Percentiles rank a stretch among this genome's conserved stretches.
phyloP scores from a whole-genome alignment of 1,140 invertebrate species.

The Papilio polytes region DNA sequence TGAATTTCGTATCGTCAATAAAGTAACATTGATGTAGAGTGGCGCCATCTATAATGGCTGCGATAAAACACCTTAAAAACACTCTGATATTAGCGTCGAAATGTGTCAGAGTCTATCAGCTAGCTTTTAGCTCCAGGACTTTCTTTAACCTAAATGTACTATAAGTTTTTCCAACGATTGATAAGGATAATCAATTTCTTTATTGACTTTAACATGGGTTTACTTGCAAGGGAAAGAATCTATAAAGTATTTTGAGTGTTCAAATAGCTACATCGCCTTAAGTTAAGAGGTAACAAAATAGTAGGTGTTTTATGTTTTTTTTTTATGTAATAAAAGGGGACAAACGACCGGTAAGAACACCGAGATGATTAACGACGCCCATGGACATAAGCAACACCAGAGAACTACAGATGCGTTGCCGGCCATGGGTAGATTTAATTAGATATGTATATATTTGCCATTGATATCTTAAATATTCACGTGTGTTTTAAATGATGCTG shows the following conservation, averaged over 20 bases:
- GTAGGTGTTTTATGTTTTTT: too few species aligned
- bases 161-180: slow-evolving; percentile 25
- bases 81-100: slow-evolving; percentile 53
- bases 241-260: not conserved
- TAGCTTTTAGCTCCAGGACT: slow-evolving; percentile 46
- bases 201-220: slow-evolving; percentile 23
- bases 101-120: slow-evolving; percentile 50
- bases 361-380: too few species aligned
- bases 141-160: slow-evolving; percentile 31
- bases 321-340: too few species aligned
- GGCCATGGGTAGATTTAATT: too few species aligned
- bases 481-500: too few species aligned
- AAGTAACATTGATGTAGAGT: slow-evolving; percentile 38
- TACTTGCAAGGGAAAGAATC: not conserved
- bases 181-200: slow-evolving; percentile 21
- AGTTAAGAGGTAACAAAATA: too few species aligned
- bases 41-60: slow-evolving; percentile 43
- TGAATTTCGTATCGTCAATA: slow-evolving; percentile 20
- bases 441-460: too few species aligned
- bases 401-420: too few species aligned
- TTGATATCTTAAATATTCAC: too few species aligned
- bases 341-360: too few species aligned
- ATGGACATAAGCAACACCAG: too few species aligned
- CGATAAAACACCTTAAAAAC: slow-evolving; percentile 51
- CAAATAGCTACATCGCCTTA: too few species aligned